A percentile compares a stretch with the other conserved stretches of the same genome.
phyloP scores from a whole-genome alignment of 2,888 invertebrate genomes.

The Conchocele bisecta region DNA sequence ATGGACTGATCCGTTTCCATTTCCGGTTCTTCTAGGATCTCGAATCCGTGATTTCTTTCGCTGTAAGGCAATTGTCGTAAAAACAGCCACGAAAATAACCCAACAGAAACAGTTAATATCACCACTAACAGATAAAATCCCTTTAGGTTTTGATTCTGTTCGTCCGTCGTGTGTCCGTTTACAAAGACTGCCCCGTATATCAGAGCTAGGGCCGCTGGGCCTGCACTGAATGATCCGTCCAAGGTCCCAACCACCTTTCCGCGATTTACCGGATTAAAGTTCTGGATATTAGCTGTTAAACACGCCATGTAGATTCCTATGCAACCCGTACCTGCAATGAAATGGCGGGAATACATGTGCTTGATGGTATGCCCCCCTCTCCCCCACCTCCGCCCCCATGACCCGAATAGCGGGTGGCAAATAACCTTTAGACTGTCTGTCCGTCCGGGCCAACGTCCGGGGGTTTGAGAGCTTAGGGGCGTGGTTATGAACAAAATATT shows the following conservation, averaged over 20 bases:
- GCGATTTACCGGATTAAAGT: slow-evolving; percentile 61
- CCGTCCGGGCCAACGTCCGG: no score
- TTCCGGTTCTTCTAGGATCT: slow-evolving; percentile 10
- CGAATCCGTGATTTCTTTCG: no score
- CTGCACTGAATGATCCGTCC: slow-evolving; percentile 66
- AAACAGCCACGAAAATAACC: slow-evolving; percentile 51
- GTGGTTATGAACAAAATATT: no score
- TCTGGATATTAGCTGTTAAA: slow-evolving; percentile 59
- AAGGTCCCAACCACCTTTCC: slow-evolving; percentile 66
- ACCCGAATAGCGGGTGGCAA: no score
- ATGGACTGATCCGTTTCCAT: slow-evolving; percentile 7
- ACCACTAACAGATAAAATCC: slow-evolving; percentile 65
- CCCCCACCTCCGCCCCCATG: no score
- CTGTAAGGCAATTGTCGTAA: slow-evolving; percentile 41
- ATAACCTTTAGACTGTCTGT: no score
- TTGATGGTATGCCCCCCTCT: no score
- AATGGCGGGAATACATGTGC: no score
- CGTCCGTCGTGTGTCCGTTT: slow-evolving; percentile 53
- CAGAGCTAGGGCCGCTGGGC: slow-evolving; percentile 63
- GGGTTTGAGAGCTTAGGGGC: no score
- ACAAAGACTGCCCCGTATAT: slow-evolving; percentile 60
- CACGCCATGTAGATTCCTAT: slow-evolving; percentile 67
- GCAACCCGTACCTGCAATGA: slow-evolving; percentile 60
- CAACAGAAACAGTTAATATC: slow-evolving; percentile 50
- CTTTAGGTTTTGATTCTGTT: slow-evolving; percentile 60